Evolutionary conservation across 2,113 vertebrate genomes (phyloP).

Genomic region (Callospermophilus lateralis): DNA sequence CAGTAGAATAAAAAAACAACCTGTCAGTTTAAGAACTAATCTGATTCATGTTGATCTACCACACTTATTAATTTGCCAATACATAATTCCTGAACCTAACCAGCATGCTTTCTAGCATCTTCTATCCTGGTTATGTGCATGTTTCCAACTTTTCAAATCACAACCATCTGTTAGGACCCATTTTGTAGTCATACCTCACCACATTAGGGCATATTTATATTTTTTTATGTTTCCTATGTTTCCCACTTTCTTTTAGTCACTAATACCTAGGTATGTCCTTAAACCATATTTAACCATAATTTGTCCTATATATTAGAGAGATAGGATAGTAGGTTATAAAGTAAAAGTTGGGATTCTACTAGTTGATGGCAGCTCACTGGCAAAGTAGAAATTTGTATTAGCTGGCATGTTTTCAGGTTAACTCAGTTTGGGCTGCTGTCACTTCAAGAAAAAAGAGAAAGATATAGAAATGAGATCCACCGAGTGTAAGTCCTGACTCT

Average conservation of each 20-base stretch:
- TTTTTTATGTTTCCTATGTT: background rate
- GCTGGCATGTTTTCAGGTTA: background rate
- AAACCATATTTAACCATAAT: background rate
- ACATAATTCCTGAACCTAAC: background rate
- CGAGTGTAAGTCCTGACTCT: background rate
- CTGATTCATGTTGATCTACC: background rate
- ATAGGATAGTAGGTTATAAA: background rate
- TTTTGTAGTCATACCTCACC: background rate
- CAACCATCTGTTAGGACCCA: background rate
- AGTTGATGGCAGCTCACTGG: background rate
- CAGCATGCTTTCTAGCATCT: background rate
- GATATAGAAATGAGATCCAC: background rate
- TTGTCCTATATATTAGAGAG: background rate
- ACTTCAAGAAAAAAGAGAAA: background rate
- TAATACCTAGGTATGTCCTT: fast-evolving
- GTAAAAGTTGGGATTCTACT: background rate
- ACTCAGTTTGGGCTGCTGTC: background rate
- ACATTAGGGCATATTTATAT: background rate
- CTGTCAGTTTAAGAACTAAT: background rate
- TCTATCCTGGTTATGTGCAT: background rate
- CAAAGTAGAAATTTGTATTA: background rate
- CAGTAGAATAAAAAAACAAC: background rate
- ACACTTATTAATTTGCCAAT: background rate
- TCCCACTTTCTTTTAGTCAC: background rate
- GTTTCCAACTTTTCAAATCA: background rate